Percentiles rank a stretch among this genome's conserved stretches.
These are phyloP conservation scores for Operophtera brumata DNA, from an alignment of 2,888 invertebrate genomes.

Conservation along the genomic window DNA sequence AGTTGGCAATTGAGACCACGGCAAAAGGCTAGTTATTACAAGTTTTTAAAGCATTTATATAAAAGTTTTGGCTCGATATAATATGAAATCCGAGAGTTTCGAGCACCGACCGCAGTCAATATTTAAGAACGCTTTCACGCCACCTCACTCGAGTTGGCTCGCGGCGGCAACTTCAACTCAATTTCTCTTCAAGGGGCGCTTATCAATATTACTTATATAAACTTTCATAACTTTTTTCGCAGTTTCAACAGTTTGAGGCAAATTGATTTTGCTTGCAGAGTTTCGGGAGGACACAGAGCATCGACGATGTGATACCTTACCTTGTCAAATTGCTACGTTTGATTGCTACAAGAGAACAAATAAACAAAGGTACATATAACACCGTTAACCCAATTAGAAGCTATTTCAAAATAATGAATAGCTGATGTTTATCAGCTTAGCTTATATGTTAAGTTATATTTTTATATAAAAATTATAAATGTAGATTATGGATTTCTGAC, in stretches of 20 bases:
- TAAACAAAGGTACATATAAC: too few relatives aligned
- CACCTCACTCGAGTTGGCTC: slow-evolving; percentile 23
- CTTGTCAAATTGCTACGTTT: too few relatives aligned
- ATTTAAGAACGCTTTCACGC: slow-evolving; percentile 25
- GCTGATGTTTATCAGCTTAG: too few relatives aligned
- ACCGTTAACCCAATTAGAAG: too few relatives aligned
- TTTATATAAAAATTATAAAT: too few relatives aligned
- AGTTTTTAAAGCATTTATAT: slow-evolving; percentile 25
- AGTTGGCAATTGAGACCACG: slow-evolving; percentile 18
- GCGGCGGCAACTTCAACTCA: slow-evolving; percentile 48
- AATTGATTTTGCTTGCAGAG: slow-evolving; percentile 19
- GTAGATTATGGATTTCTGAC: too few relatives aligned
- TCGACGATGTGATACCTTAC: too few relatives aligned
- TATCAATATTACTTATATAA: slow-evolving; percentile 56
- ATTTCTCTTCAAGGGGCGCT: slow-evolving; percentile 51
- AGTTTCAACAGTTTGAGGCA: slow-evolving; percentile 25
- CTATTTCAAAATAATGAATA: too few relatives aligned
- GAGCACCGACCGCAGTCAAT: slow-evolving; percentile 19
- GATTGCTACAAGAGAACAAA: too few relatives aligned
- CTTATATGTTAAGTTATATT: too few relatives aligned
- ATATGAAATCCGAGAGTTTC: slow-evolving; percentile 14
- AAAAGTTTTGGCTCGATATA: slow-evolving; percentile 18
- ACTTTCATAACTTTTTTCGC: slow-evolving; percentile 38
- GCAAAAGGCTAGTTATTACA: slow-evolving; percentile 21
- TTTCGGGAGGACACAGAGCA: slow-evolving; percentile 17